A percentile compares a stretch with the other conserved stretches of the same genome.
phyloP scores from a whole-genome alignment of 2,888 invertebrate species.

The Nebria salina region DNA sequence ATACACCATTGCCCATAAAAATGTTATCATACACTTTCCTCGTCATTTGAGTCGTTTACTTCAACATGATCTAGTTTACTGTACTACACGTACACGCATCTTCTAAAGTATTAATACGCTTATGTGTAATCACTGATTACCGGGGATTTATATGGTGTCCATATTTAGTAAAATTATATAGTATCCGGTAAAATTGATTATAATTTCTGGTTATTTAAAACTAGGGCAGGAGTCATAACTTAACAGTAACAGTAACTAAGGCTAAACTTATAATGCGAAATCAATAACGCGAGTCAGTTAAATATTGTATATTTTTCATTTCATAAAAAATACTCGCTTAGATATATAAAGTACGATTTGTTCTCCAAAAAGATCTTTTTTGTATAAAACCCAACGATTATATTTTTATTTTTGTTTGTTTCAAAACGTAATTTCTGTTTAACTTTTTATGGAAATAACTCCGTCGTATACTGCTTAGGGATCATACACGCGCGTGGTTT shows the following conservation, averaged over 20 bases:
- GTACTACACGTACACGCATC: slow-evolving; percentile 9
- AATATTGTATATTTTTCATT: too few species aligned
- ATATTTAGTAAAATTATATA: slow-evolving; percentile 31
- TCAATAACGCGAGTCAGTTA: too few species aligned
- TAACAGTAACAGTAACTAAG: too few species aligned
- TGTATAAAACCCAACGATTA: too few species aligned
- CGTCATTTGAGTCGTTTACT: slow-evolving; percentile 42
- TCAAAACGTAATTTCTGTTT: too few species aligned
- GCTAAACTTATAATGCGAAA: too few species aligned
- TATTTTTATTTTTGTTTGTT: too few species aligned
- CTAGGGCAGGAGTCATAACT: too few species aligned
- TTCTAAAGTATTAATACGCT: slow-evolving; percentile 25
- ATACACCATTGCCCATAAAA: slow-evolving; percentile 10
- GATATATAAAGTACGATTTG: too few species aligned
- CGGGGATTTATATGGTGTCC: slow-evolving; percentile 15
- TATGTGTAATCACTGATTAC: slow-evolving; percentile 37
- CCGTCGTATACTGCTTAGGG: neutral
- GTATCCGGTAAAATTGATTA: neutral
- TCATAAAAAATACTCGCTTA: too few species aligned
- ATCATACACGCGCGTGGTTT: neutral
- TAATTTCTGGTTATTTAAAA: too few species aligned
- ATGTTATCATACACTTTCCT: slow-evolving; percentile 39
- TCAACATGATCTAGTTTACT: neutral
- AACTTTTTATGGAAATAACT: neutral
- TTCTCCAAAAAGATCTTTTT: too few species aligned